Evolutionary conservation across 2,113 vertebrate species (phyloP).

Genomic region (Aix galericulata): DNA sequence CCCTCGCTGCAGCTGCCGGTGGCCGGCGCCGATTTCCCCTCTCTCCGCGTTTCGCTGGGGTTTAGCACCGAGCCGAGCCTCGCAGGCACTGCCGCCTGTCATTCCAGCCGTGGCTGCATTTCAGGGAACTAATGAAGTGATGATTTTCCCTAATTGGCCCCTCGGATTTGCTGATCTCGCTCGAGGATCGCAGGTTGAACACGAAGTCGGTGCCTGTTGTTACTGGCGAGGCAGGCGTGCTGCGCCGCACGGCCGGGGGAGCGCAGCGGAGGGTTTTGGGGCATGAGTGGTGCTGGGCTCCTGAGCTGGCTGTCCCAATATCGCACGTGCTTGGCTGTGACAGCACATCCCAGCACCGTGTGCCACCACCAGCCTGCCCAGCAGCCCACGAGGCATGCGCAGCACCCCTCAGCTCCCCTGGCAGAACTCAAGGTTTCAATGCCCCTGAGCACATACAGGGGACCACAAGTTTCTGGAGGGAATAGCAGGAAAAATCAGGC

Average conservation of each 20-base stretch:
- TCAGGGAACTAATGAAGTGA: conserved; percentile 54
- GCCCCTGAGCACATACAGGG: too few relatives aligned
- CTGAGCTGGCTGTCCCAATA: neutral
- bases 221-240: neutral
- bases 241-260: neutral
- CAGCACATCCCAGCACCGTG: neutral
- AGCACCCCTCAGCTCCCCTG: neutral
- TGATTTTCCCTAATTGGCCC: conserved; percentile 54
- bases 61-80: neutral
- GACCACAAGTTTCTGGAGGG: neutral
- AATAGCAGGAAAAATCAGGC: neutral
- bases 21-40: neutral
- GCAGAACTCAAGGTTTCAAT: too few relatives aligned
- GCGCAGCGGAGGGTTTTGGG: accelerated
- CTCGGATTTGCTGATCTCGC: conserved; percentile 34
- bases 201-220: neutral
- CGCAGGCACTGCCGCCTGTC: neutral
- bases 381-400: neutral
- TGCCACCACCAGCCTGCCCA: neutral
- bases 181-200: conserved; percentile 6
- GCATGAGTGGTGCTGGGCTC: neutral
- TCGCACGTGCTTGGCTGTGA: neutral
- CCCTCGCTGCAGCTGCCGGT: accelerated
- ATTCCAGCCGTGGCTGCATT: neutral
- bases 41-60: accelerated